Evolutionary conservation across 2,888 invertebrate species (phyloP).

Genomic region (Ctenicera cuprea): DNA sequence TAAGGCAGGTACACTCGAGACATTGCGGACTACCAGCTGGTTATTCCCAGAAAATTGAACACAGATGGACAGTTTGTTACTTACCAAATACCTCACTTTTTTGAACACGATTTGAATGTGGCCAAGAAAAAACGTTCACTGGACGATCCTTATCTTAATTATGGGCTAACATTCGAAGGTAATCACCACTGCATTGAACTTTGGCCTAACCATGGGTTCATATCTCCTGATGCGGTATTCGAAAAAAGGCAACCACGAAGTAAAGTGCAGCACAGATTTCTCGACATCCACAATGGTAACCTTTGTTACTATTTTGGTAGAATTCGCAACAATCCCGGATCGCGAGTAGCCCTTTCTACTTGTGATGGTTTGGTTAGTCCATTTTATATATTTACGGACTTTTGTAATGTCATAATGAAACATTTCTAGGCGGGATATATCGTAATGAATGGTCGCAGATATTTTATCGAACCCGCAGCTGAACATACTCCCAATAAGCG

Average conservation of each 20-base stretch:
- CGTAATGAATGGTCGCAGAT: slow-evolving; percentile 72
- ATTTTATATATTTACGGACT: neutral
- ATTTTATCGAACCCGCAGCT: slow-evolving; percentile 77
- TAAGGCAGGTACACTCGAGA: slow-evolving; percentile 73
- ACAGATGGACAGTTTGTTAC: slow-evolving; percentile 71
- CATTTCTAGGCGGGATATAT: slow-evolving; percentile 75
- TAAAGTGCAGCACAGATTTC: slow-evolving; percentile 62
- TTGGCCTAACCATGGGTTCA: slow-evolving; percentile 73
- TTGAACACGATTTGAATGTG: slow-evolving; percentile 63
- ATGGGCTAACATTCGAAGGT: slow-evolving; percentile 65
- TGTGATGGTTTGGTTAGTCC: slow-evolving; percentile 71
- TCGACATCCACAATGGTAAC: slow-evolving; percentile 60
- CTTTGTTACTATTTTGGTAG: slow-evolving; percentile 75
- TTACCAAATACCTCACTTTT: slow-evolving; percentile 72
- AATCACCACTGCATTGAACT: slow-evolving; percentile 70
- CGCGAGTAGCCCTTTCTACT: slow-evolving; percentile 74
- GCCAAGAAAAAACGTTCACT: slow-evolving; percentile 56
- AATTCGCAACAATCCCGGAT: slow-evolving; percentile 70
- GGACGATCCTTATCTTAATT: slow-evolving; percentile 64
- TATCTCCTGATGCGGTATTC: slow-evolving; percentile 71
- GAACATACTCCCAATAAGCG: slow-evolving; percentile 72
- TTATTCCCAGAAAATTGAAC: slow-evolving; percentile 72
- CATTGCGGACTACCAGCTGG: slow-evolving; percentile 71
- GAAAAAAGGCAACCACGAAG: slow-evolving; percentile 64
- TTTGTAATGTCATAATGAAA: neutral